Percentiles rank a stretch among this genome's conserved stretches.
Evolutionary conservation across 2,113 vertebrate genomes (phyloP).

Genomic region (Megaceryle torquata): DNA sequence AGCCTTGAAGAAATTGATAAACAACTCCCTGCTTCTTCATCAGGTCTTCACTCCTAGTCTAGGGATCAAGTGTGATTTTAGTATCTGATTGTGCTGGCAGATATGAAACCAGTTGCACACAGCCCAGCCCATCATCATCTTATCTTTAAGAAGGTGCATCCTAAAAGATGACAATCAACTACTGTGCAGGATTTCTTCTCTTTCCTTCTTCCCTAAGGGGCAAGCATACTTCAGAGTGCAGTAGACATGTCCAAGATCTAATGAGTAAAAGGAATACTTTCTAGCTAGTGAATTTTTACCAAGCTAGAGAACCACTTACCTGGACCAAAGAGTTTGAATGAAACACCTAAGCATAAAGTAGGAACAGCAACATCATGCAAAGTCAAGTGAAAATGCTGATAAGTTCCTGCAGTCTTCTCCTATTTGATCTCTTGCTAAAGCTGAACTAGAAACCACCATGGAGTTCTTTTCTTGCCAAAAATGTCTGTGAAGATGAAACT

Average conservation of each 20-base stretch:
- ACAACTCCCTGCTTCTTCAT: not conserved
- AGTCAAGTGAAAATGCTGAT: not conserved
- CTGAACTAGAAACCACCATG: not conserved
- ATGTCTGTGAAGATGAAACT: not conserved
- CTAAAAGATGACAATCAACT: not conserved
- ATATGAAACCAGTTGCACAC: not conserved
- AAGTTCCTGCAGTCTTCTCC: not conserved
- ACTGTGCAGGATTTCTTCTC: not conserved
- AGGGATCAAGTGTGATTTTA: not conserved
- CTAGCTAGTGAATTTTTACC: not conserved
- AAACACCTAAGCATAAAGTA: not conserved
- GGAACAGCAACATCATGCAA: not conserved
- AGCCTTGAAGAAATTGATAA: not conserved
- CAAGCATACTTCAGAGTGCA: not conserved
- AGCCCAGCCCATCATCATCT: not conserved
- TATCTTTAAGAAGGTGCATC: not conserved
- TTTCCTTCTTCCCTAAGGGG: not conserved
- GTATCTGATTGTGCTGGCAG: not conserved
- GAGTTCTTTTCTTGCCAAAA: not conserved
- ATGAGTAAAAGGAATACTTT: not conserved
- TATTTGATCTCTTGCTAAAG: not conserved
- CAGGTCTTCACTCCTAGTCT: not conserved
- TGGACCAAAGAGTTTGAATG: not conserved
- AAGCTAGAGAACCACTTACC: not conserved
- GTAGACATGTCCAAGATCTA: not conserved